phyloP scores from a whole-genome alignment of 1,140 invertebrate species.

The Archivesica marissinica region DNA sequence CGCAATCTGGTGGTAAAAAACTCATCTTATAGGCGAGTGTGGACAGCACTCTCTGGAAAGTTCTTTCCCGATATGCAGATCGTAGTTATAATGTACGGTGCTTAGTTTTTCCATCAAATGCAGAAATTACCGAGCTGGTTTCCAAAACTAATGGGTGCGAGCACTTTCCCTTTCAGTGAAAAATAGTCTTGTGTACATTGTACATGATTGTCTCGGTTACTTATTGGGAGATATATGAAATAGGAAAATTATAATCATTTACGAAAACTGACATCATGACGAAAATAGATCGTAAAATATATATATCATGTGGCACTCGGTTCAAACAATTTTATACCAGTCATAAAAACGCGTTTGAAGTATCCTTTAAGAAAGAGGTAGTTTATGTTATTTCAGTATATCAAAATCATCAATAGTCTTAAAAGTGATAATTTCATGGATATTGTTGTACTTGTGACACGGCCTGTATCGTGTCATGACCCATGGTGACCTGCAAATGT shows the following conservation, averaged over 20 bases:
- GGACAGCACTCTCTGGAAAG: no score
- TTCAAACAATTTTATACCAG: neutral
- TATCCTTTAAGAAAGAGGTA: neutral
- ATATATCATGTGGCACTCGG: neutral
- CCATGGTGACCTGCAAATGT: constrained; percentile 16
- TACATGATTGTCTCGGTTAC: neutral
- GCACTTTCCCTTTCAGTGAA: neutral
- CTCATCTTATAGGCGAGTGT: no score
- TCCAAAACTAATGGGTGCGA: no score
- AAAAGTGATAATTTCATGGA: constrained; percentile 7
- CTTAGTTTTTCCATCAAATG: no score
- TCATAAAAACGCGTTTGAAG: constrained; percentile 22
- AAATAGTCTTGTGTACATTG: neutral
- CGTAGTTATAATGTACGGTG: no score
- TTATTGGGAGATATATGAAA: neutral
- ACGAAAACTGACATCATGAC: neutral
- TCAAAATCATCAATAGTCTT: constrained; percentile 33
- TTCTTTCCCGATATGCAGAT: no score
- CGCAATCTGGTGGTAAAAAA: no score
- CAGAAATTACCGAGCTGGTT: no score
- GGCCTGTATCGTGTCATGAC: constrained; percentile 20
- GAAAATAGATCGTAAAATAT: constrained; percentile 23
- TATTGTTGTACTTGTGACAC: neutral
- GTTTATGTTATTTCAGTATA: constrained; percentile 42
- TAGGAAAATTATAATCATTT: neutral